A percentile compares a stretch with the other conserved stretches of the same genome.
These are phyloP conservation scores for Heliconius eleuchia DNA, from an alignment of 1,140 invertebrate genomes.

Conservation along the genomic window DNA sequence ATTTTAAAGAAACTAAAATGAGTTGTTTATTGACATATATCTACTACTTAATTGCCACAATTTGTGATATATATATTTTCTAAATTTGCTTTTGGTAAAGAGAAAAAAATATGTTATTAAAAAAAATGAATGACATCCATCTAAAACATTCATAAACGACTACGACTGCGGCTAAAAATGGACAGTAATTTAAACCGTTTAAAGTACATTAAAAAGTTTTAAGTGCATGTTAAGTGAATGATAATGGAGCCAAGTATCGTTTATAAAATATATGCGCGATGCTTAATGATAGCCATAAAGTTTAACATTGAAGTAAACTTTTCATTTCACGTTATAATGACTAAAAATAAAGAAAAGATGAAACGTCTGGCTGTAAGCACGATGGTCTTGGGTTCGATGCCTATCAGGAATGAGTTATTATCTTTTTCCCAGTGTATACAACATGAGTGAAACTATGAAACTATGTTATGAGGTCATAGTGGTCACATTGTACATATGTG, in stretches of 20 bases:
- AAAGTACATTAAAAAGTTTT: constrained; percentile 29
- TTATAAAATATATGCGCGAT: constrained; percentile 23
- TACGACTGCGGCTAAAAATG: constrained; percentile 14
- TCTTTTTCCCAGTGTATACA: not conserved
- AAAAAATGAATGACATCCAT: not conserved
- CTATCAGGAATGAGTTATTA: too few relatives aligned
- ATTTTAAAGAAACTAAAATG: too few relatives aligned
- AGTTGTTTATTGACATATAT: too few relatives aligned
- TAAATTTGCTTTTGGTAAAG: too few relatives aligned
- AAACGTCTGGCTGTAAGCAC: not conserved
- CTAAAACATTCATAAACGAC: not conserved
- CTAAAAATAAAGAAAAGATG: not conserved
- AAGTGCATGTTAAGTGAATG: constrained; percentile 33
- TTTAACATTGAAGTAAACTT: not conserved
- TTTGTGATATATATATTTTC: too few relatives aligned
- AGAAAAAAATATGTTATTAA: not conserved
- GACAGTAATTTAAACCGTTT: constrained; percentile 24
- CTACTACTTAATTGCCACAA: too few relatives aligned
- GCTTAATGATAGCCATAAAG: constrained; percentile 11
- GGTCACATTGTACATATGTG: too few relatives aligned
- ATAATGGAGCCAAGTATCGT: constrained; percentile 28
- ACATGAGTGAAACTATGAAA: not conserved
- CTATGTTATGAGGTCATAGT: too few relatives aligned
- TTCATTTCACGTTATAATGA: not conserved
- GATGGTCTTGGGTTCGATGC: not conserved